phyloP scores from a whole-genome alignment of 1,140 invertebrate genomes.

The Eriosoma lanigerum region DNA sequence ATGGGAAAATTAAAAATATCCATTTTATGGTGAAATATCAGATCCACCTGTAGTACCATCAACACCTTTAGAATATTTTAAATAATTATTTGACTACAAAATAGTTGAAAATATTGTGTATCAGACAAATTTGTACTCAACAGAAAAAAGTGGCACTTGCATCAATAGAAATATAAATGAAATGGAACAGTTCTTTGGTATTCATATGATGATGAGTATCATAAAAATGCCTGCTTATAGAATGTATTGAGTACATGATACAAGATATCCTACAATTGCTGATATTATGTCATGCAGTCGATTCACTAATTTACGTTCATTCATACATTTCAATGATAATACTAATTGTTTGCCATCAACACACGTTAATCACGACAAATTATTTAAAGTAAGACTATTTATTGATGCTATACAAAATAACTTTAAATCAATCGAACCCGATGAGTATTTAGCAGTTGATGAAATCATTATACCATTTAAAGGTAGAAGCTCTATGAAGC shows the following conservation, averaged over 20 bases:
- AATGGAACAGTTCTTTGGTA: background rate
- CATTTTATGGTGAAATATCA: slow-evolving; percentile 2
- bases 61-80: slow-evolving; percentile 22
- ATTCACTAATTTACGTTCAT: background rate
- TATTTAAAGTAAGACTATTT: slow-evolving; percentile 49
- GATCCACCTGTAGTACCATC: background rate
- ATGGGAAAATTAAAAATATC: background rate
- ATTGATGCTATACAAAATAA: slow-evolving; percentile 49
- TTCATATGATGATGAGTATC: slow-evolving; percentile 7
- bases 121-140: slow-evolving; percentile 16
- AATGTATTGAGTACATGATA: background rate
- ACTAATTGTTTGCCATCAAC: background rate
- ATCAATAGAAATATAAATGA: background rate
- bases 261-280: background rate
- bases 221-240: slow-evolving; percentile 13
- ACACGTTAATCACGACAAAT: background rate
- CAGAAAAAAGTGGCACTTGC: background rate
- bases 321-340: slow-evolving; percentile 15
- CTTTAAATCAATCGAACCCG: slow-evolving; percentile 38
- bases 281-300: background rate
- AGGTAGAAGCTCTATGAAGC: slow-evolving; percentile 53
- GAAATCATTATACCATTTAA: slow-evolving; percentile 55
- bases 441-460: slow-evolving; percentile 48
- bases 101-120: slow-evolving; percentile 18
- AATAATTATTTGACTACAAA: background rate